A percentile compares a stretch with the other conserved stretches of the same genome.
Conservation (phyloP, 2,888 invertebrate species). For the Tipula confusa region DNA sequence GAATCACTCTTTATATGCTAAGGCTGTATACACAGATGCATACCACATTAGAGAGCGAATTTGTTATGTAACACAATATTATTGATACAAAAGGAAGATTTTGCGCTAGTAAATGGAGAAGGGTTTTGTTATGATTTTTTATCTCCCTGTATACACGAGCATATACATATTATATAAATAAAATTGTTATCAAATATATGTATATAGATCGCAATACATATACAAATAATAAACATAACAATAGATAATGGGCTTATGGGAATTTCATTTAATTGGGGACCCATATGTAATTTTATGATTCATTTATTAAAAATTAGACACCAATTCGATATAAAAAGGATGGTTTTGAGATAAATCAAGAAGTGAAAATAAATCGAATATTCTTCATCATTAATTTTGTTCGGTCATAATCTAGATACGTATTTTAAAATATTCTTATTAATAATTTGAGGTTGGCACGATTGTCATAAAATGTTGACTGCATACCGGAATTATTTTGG, state of each 20-base stretch:
- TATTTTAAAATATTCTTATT: too few relatives aligned
- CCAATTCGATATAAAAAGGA: neutral
- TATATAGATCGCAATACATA: neutral
- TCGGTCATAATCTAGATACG: too few relatives aligned
- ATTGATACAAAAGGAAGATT: neutral
- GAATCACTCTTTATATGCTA: too few relatives aligned
- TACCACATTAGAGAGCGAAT: neutral
- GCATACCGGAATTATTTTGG: too few relatives aligned
- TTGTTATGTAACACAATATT: slow-evolving; percentile 12
- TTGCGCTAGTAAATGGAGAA: neutral
- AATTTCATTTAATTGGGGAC: neutral
- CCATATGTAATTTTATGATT: neutral
- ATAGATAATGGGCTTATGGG: slow-evolving; percentile 12
- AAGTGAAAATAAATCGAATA: neutral
- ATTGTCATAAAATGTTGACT: too few relatives aligned
- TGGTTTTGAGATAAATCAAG: neutral
- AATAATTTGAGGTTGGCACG: too few relatives aligned
- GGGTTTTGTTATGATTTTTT: neutral
- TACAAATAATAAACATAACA: slow-evolving; percentile 7
- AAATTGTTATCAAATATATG: neutral
- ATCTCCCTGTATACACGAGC: neutral
- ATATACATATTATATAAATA: neutral
- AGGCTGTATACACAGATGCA: neutral
- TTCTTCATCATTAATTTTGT: neutral
- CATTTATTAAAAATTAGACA: neutral